Percentiles rank a stretch among this genome's conserved stretches.
Evolutionary conservation across 2,797 vertebrate genomes (phyloP).

Genomic region (Gadopsis bispinosus): DNA sequence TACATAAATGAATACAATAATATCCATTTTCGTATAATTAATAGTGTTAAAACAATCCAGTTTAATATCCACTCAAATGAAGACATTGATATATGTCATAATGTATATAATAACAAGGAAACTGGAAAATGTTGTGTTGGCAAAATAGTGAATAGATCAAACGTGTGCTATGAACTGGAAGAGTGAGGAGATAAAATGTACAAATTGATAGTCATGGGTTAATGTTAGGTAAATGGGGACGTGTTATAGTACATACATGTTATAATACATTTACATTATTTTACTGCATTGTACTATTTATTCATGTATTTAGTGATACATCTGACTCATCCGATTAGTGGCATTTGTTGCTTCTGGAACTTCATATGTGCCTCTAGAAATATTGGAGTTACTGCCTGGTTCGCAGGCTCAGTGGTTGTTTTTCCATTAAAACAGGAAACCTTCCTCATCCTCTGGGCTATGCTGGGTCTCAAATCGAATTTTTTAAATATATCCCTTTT

Average conservation of each 20-base stretch:
- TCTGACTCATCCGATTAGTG: constrained; percentile 45
- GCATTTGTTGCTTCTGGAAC: constrained; percentile 25
- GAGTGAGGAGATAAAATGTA: neutral
- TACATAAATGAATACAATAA: neutral
- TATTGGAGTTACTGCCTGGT: constrained; percentile 31
- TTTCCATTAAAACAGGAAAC: constrained; percentile 58
- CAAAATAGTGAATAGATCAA: constrained; percentile 2
- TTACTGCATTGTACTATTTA: constrained; percentile 27
- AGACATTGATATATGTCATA: neutral
- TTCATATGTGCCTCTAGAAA: constrained; percentile 12
- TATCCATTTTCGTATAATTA: neutral
- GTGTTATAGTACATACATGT: constrained; percentile 2
- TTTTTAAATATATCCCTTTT: constrained; percentile 57
- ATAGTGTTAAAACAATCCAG: neutral
- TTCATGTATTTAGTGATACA: constrained; percentile 34
- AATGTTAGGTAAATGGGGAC: constrained; percentile 19
- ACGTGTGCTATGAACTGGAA: constrained; percentile 4
- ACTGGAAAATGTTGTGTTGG: constrained; percentile 4
- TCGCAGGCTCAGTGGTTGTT: constrained; percentile 37
- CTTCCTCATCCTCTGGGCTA: constrained; percentile 47
- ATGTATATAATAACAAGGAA: neutral
- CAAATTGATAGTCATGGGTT: constrained; percentile 23
- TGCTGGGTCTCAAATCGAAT: constrained; percentile 66
- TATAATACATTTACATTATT: constrained; percentile 33
- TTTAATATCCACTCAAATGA: constrained; percentile 3